phyloP scores from a whole-genome alignment of 2,888 invertebrate genomes.

The Eristalis arbustorum region DNA sequence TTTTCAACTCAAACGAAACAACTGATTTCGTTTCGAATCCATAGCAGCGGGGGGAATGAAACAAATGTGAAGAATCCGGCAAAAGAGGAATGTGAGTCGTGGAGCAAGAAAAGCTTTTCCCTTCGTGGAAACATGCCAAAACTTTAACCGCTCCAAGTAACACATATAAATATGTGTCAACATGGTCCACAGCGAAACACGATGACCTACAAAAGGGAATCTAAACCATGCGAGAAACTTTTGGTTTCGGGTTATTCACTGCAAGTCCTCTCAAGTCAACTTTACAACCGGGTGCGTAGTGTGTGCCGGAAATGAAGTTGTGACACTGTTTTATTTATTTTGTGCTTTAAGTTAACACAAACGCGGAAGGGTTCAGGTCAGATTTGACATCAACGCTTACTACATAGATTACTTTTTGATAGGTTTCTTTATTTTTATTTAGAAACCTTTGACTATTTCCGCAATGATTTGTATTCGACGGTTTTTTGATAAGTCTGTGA shows the following conservation, averaged over 20 bases:
- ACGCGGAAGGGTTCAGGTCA: too few relatives aligned
- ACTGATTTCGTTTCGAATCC: background rate
- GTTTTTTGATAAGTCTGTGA: too few relatives aligned
- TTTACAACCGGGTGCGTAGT: background rate
- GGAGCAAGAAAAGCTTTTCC: background rate
- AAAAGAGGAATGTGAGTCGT: background rate
- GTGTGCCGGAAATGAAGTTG: background rate
- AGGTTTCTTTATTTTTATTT: too few relatives aligned
- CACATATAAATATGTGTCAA: background rate
- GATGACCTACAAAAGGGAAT: background rate
- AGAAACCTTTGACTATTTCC: too few relatives aligned
- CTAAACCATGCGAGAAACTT: background rate
- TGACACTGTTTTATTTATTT: background rate
- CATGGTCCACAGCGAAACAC: background rate
- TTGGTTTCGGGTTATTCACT: background rate
- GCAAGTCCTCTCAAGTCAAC: background rate
- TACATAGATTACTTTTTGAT: too few relatives aligned
- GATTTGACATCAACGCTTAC: too few relatives aligned
- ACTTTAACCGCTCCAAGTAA: background rate
- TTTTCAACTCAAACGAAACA: background rate
- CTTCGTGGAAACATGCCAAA: background rate
- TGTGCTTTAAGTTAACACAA: too few relatives aligned
- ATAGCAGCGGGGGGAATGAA: background rate
- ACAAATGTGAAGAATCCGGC: background rate
- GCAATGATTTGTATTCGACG: too few relatives aligned